These are phyloP conservation scores for Procambarus clarkii DNA, from an alignment of 1,140 invertebrate genomes.

Conservation along the genomic window DNA sequence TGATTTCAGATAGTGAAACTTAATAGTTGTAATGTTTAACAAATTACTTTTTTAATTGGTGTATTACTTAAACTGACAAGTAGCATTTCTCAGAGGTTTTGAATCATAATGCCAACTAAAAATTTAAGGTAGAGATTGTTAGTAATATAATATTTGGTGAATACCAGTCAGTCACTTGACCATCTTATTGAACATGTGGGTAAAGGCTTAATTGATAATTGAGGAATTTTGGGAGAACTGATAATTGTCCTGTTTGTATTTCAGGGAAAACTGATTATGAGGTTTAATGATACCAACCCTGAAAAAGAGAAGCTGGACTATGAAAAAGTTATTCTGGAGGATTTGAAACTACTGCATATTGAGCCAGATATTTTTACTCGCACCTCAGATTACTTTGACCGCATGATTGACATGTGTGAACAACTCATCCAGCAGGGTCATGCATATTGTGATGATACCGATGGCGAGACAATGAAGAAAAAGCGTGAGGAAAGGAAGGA, in stretches of 20 bases:
- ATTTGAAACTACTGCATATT: slow-evolving; percentile 93
- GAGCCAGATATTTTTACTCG: slow-evolving; percentile 95
- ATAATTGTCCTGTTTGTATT: not conserved
- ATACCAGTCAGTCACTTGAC: too few species aligned
- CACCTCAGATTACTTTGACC: slow-evolving; percentile 98
- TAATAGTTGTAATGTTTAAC: too few species aligned
- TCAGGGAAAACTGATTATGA: slow-evolving; percentile 94
- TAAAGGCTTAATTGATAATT: too few species aligned
- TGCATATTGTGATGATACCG: slow-evolving; percentile 98
- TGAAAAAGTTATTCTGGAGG: slow-evolving; percentile 97
- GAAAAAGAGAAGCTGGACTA: slow-evolving; percentile 99
- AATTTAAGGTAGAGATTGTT: too few species aligned
- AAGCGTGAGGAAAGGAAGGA: slow-evolving; percentile 93
- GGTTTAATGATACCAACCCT: slow-evolving; percentile 99
- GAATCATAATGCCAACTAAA: too few species aligned
- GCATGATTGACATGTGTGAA: slow-evolving; percentile 92
- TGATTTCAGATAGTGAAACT: too few species aligned
- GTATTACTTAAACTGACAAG: too few species aligned
- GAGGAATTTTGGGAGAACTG: too few species aligned
- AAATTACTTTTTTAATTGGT: too few species aligned
- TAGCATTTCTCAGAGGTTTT: too few species aligned
- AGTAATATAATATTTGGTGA: too few species aligned
- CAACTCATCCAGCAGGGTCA: slow-evolving; percentile 90
- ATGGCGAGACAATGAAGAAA: slow-evolving; percentile 94
- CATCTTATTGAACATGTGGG: too few species aligned